Percentiles rank a stretch among this genome's conserved stretches.
phyloP scores from a whole-genome alignment of 2,888 invertebrate species.

The Hypena proboscidalis region DNA sequence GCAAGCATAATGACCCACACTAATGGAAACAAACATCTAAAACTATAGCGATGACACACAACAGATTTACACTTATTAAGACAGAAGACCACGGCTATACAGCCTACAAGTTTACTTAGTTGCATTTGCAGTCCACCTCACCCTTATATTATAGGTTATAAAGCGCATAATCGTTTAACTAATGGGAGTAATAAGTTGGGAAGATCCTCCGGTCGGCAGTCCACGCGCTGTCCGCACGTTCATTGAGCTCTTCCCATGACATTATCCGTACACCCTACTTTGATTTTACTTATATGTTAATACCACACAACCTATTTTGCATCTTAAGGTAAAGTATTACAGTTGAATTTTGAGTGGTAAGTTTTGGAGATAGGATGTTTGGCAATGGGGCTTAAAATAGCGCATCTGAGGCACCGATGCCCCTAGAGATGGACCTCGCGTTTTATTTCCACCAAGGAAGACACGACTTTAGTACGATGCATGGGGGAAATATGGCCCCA shows the following conservation, averaged over 20 bases:
- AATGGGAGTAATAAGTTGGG: conserved; percentile 59
- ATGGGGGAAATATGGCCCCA: conserved; percentile 81
- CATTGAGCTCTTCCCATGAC: conserved; percentile 85
- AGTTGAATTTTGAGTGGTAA: conserved; percentile 19
- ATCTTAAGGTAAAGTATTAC: neutral
- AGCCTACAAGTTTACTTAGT: conserved; percentile 45
- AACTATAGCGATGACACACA: conserved; percentile 54
- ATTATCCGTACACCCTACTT: conserved; percentile 66
- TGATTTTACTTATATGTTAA: conserved; percentile 47
- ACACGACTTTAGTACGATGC: conserved; percentile 82
- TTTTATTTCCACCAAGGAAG: conserved; percentile 84
- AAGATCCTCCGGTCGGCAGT: conserved; percentile 74
- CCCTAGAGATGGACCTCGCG: conserved; percentile 84
- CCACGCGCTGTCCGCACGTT: conserved; percentile 82
- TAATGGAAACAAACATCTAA: conserved; percentile 52
- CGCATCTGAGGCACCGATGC: conserved; percentile 83
- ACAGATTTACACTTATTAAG: conserved; percentile 71
- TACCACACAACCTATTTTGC: conserved; percentile 16
- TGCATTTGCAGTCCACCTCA: conserved; percentile 35
- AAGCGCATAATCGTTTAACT: conserved; percentile 54
- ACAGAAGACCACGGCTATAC: conserved; percentile 54
- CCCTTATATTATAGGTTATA: conserved; percentile 48
- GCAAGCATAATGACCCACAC: conserved; percentile 39
- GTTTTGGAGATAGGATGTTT: conserved; percentile 45
- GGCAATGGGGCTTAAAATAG: conserved; percentile 58